Conservation (phyloP, 2,113 vertebrate genomes). For the Leucosticte australis region DNA sequence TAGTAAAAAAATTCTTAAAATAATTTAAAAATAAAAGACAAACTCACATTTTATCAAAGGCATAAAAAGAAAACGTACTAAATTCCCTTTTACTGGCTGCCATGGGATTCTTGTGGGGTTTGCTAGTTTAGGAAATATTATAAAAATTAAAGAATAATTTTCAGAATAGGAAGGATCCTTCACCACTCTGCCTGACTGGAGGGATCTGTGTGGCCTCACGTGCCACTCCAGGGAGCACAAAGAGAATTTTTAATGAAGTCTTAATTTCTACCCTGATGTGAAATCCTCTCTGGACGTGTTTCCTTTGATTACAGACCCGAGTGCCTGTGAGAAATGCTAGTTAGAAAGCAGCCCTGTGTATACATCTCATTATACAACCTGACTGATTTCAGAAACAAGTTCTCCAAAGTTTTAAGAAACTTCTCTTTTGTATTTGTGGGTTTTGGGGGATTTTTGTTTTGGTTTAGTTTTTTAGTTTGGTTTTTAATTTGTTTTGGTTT, state of each 20-base stretch:
- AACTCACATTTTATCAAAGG: neutral
- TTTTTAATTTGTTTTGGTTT: neutral
- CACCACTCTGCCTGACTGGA: neutral
- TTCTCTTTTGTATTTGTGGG: neutral
- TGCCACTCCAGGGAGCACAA: neutral
- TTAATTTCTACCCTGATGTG: neutral
- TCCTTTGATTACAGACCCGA: neutral
- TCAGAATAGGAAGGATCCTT: neutral
- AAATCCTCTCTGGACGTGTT: neutral
- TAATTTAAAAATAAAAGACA: neutral
- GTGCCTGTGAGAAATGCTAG: neutral
- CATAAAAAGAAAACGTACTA: neutral
- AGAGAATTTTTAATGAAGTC: neutral
- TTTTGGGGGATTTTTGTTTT: neutral
- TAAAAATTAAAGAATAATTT: neutral
- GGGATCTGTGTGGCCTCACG: neutral
- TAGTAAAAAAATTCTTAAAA: neutral
- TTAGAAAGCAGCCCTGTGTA: neutral
- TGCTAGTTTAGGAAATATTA: neutral
- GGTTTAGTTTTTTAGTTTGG: neutral
- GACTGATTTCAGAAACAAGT: neutral
- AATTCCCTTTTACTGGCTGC: neutral
- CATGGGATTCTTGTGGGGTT: neutral
- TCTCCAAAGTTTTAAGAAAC: neutral
- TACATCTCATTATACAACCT: neutral